phyloP scores from a whole-genome alignment of 2,113 vertebrate species.

The Chaetorhynchus papuensis region DNA sequence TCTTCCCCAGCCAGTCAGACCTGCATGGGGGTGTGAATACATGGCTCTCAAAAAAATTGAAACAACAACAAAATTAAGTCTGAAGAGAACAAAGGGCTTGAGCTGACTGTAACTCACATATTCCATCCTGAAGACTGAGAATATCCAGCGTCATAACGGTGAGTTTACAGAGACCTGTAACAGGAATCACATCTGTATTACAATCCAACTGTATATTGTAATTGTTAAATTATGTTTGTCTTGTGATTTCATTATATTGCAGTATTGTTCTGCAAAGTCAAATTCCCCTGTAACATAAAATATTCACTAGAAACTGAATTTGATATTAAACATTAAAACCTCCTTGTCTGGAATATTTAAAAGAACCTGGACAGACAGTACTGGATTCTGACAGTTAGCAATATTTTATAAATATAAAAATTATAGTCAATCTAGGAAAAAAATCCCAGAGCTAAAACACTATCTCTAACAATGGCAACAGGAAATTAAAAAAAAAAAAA shows the following conservation, averaged over 20 bases:
- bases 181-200: background rate
- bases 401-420: background rate
- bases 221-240: background rate
- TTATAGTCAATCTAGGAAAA: background rate
- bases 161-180: background rate
- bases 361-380: background rate
- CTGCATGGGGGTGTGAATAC: background rate
- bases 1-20: background rate
- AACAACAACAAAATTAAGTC: background rate
- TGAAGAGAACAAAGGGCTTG: background rate
- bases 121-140: background rate
- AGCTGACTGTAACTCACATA: background rate
- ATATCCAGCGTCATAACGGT: fast-evolving
- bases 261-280: background rate
- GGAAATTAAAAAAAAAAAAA: too few relatives aligned
- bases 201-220: background rate
- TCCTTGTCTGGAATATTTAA: background rate
- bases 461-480: background rate
- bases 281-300: background rate
- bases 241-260: background rate
- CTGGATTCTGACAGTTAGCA: background rate
- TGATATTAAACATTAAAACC: background rate
- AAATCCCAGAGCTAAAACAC: background rate
- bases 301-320: background rate
- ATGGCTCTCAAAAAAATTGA: background rate